Evolutionary conservation across 2,113 vertebrate species (phyloP), one percentile per base, ranked within the genome.

Genomic region (Apus apus): DNA sequence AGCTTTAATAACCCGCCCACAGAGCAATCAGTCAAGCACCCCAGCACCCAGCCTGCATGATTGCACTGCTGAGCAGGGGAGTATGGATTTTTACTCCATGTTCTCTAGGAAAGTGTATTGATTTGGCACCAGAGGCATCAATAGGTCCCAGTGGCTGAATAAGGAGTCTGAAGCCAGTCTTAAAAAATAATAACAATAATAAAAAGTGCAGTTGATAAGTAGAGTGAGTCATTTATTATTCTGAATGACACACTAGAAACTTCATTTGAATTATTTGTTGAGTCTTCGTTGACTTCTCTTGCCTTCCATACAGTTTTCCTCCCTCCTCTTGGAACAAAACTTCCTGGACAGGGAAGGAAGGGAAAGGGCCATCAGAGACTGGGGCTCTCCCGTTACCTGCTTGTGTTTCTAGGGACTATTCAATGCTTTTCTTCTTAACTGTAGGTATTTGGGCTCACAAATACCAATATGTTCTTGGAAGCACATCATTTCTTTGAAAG

Each of bases 101-200:
- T 95, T 96, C 94, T 97, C 86, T 29, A 89, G 90, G 87, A 97
- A 97, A 81, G 90, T 5, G 18, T 87, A 97, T 97, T 93, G 95
- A 97, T 96, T 90, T 8, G 58, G 67, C 90, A 93, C 89, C 46
- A 53, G 93, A 92, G 86, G 76, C 92, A 78, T 94, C 91, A 79
- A 96, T 92, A 97, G 82, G 94, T 78, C 87, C 26, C 3, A 76
- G 76, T 70, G 94, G 95, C 89, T 87, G 95, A 94, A 96, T 95
- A 90, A 91, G 83, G 70, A 87, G 88, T 85, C 81, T 58, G 70
- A 82, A 95, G 61, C 75, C 67, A 51, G 88, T 53, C 91, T 97
- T 95, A 93, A 97, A 97, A 85, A 83, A 53, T 26, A 80, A 90
- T 38, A 87, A 77, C 74, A 87, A 93, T 34, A 87, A 81, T 77